Base-by-base conservation (phyloP, 2,113 vertebrate species). In the Labeo rohita region DNA sequence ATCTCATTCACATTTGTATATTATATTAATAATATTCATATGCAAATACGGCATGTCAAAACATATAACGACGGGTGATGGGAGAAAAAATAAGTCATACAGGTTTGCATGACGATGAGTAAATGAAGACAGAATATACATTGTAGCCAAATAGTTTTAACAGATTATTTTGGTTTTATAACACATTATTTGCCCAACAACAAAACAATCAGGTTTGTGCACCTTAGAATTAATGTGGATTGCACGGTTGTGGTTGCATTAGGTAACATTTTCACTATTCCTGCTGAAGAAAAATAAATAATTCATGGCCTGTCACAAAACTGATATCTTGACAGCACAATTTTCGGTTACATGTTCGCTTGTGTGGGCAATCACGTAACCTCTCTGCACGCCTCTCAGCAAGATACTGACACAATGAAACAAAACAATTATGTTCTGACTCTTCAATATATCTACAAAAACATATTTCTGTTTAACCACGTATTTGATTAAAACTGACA, bases 361-460 rank as follows among this genome's bases (percentile, higher is more conserved):
- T 61, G 66, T 63, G 56, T 74, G 56, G 61, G 77, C 12, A 80
- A 54, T 66, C 39, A 49, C 63, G 10, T 70, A 34, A 83, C 68
- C 75, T 86, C 34, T 68, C 68, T 63, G 84, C 36, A 39, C 16
- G 34, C 36, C 52, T 88, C 43, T 50, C 43, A 72, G 56, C 68
- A 76, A 28, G 39, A 86, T 84, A 63, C 74, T 81, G 47, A 77
- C 84, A 52, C 72, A 63, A 50, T 59, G 52, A 56, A 63, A 87
- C 76, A 85, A 85, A 65, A 87, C 83, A 77, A 49, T 52, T 78
- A 84, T 87, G 66, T 82, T 78, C 39, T 18, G 59, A 75, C 36
- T 82, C 16, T 49, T 68, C 12, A 11, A 43, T 82, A 15, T 50
- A 49, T 68, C 36, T 52, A 15, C 49, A 49, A 76, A 77, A 59